phyloP scores from a whole-genome alignment of 1,140 invertebrate species.

The Drosophila oshimai region DNA sequence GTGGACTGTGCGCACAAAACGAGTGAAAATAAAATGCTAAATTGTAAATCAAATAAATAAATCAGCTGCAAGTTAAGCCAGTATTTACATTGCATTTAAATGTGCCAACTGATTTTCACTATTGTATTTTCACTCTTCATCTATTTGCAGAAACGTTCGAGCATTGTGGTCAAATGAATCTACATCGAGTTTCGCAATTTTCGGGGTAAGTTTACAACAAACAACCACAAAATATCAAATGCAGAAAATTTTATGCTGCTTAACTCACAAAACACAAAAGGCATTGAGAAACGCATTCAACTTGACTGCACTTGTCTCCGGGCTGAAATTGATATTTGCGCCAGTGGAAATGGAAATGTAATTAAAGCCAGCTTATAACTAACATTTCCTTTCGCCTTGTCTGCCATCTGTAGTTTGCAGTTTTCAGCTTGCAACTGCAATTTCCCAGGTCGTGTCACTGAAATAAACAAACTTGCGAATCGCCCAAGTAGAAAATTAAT shows the following conservation, averaged over 20 bases:
- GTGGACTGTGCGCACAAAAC: neutral
- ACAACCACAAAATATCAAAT: conserved; percentile 23
- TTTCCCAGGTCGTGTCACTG: conserved; percentile 27
- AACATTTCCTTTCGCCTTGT: conserved; percentile 1
- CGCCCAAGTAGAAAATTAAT: conserved; percentile 55
- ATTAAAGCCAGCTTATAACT: conserved; percentile 53
- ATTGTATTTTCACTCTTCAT: conserved; percentile 32
- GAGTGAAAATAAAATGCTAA: neutral
- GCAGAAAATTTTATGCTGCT: conserved; percentile 19
- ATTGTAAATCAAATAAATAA: conserved; percentile 26
- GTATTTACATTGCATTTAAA: conserved; percentile 21
- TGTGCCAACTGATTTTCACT: conserved; percentile 54
- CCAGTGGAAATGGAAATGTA: conserved; percentile 51
- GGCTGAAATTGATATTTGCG: conserved; percentile 28
- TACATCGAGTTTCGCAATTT: conserved; percentile 18
- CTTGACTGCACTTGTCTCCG: conserved; percentile 16
- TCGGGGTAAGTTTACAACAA: conserved; percentile 52
- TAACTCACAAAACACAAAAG: neutral
- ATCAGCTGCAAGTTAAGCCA: conserved; percentile 8
- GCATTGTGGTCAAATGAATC: conserved; percentile 14
- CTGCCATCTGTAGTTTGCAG: conserved; percentile 2
- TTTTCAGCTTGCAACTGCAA: conserved; percentile 1
- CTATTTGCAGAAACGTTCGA: conserved; percentile 49
- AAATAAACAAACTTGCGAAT: conserved; percentile 50
- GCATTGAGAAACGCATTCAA: conserved; percentile 18